phyloP scores from a whole-genome alignment of 2,113 vertebrate species.

The Henicopernis longicauda region DNA sequence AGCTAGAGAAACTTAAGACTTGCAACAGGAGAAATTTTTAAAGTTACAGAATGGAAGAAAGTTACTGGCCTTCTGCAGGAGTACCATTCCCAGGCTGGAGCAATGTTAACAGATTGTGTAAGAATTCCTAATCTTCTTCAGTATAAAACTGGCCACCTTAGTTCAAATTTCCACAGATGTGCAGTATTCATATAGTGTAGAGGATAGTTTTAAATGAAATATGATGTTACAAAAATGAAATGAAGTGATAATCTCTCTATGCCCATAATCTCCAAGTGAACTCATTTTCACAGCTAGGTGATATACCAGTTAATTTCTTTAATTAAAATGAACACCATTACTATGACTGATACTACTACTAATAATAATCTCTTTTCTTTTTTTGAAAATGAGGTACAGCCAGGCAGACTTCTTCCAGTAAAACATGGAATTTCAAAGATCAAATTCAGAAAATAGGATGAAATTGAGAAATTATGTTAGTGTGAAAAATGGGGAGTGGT shows the following conservation, averaged over 20 bases:
- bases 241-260: neutral
- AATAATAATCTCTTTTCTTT: neutral
- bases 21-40: neutral
- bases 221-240: too few relatives aligned
- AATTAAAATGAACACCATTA: neutral
- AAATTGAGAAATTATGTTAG: neutral
- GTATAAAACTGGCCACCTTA: neutral
- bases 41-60: neutral
- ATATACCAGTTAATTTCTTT: neutral
- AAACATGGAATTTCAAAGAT: neutral
- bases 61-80: neutral
- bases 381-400: neutral
- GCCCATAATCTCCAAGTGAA: neutral
- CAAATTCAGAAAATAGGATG: neutral
- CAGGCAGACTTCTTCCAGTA: neutral
- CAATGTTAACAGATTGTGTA: neutral
- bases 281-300: neutral
- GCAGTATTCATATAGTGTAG: neutral
- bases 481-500: neutral
- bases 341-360: neutral
- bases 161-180: neutral
- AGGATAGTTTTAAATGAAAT: neutral
- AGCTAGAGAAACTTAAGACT: neutral
- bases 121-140: neutral
- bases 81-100: neutral